phyloP scores from a whole-genome alignment of 2,797 vertebrate species.

The Pyrocephalus nanus region DNA sequence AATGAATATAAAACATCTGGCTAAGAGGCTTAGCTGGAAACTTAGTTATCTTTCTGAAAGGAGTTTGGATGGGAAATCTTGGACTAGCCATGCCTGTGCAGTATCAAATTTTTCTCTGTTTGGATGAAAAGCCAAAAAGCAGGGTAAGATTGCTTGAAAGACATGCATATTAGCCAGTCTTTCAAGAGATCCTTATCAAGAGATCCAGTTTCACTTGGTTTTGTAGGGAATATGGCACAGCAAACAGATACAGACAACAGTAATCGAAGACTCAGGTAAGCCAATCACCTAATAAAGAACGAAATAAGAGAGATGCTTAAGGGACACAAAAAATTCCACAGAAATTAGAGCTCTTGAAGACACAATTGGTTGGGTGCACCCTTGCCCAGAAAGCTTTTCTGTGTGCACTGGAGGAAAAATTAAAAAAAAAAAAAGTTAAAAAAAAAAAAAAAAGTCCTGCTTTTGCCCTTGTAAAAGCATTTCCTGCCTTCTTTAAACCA shows the following conservation, averaged over 20 bases:
- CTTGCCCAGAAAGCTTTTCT: neutral
- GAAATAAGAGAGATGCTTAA: neutral
- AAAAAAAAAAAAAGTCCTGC: neutral
- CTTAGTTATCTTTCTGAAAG: neutral
- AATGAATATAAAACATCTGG: neutral
- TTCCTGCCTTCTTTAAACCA: neutral
- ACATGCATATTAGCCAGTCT: neutral
- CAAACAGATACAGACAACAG: neutral
- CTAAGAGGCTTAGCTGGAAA: neutral
- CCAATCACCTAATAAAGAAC: neutral
- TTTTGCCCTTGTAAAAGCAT: slow-evolving; percentile 14
- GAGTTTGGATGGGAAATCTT: neutral
- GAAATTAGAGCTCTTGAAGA: neutral
- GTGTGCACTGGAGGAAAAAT: neutral
- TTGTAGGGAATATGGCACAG: neutral
- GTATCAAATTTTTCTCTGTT: neutral
- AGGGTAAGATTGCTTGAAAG: neutral
- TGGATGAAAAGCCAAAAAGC: neutral
- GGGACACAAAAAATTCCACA: neutral
- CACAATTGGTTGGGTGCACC: neutral
- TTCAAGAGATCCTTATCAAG: neutral
- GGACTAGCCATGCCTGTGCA: neutral
- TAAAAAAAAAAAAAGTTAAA: neutral
- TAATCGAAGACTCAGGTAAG: neutral
- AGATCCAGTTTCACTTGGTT: neutral